phyloP scores from a whole-genome alignment of 2,797 vertebrate species.

The Acrocephalus scirpaceus region DNA sequence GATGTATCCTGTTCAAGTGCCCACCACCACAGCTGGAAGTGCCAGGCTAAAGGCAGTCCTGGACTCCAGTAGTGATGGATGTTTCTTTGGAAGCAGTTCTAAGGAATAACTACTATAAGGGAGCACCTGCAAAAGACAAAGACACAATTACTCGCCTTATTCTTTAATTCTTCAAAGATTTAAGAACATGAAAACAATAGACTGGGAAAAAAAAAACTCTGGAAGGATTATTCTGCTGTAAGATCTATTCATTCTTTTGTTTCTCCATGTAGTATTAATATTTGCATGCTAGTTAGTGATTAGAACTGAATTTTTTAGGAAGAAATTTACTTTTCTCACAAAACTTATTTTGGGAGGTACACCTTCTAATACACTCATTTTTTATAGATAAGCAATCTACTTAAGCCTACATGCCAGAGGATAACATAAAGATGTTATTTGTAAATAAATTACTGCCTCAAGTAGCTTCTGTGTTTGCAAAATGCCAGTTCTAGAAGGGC shows the following conservation, averaged over 20 bases:
- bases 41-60: background rate
- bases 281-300: slow-evolving; percentile 35
- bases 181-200: background rate
- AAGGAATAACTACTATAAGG: background rate
- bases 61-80: background rate
- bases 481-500: slow-evolving; percentile 25
- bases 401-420: background rate
- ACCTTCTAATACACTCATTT: background rate
- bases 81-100: background rate
- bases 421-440: slow-evolving; percentile 17
- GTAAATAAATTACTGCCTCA: slow-evolving; percentile 35
- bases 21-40: background rate
- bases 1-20: background rate
- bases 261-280: background rate
- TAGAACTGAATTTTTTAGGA: background rate
- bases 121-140: background rate
- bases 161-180: slow-evolving; percentile 9
- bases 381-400: background rate
- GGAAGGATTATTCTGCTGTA: slow-evolving; percentile 13
- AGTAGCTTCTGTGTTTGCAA: slow-evolving; percentile 26
- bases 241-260: slow-evolving; percentile 27
- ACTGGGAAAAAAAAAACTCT: background rate
- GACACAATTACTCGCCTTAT: background rate
- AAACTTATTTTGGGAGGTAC: background rate
- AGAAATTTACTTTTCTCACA: background rate